These are phyloP conservation scores for Thecocarcelia acutangulata DNA, from an alignment of 2,888 invertebrate species.

Conservation along the genomic window DNA sequence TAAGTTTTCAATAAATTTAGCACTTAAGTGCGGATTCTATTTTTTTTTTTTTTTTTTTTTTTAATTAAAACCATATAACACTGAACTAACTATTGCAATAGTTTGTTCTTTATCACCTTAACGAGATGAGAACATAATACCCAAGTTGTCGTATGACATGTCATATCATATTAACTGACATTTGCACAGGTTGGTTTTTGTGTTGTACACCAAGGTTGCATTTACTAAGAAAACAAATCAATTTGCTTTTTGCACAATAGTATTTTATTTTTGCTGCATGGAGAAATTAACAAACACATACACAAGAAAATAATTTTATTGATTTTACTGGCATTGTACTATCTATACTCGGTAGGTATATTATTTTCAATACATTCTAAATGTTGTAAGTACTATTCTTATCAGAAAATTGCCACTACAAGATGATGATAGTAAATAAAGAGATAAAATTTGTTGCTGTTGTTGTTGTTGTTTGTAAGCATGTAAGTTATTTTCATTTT, in stretches of 20 bases:
- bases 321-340: slow-evolving; percentile 34
- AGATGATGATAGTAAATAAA: slow-evolving; percentile 22
- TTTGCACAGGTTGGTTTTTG: slow-evolving; percentile 6
- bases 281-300: background rate
- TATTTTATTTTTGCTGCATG: slow-evolving; percentile 1
- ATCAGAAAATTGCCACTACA: slow-evolving; percentile 34
- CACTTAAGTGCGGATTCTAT: too few relatives aligned
- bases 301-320: slow-evolving; percentile 14
- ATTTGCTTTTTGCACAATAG: slow-evolving; percentile 16
- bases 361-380: background rate
- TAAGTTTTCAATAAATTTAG: background rate
- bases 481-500: background rate
- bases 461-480: too few relatives aligned
- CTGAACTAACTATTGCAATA: too few relatives aligned
- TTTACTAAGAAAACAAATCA: slow-evolving; percentile 41
- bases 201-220: slow-evolving; percentile 47
- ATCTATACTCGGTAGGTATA: background rate
- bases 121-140: slow-evolving; percentile 1
- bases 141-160: slow-evolving; percentile 20
- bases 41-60: too few relatives aligned
- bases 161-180: slow-evolving; percentile 49
- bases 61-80: too few relatives aligned
- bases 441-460: too few relatives aligned
- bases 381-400: slow-evolving; percentile 33
- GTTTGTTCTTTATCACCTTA: too few relatives aligned